Evolutionary conservation across 2,888 invertebrate genomes (phyloP).

Genomic region (Dicranocentrus wangi): DNA sequence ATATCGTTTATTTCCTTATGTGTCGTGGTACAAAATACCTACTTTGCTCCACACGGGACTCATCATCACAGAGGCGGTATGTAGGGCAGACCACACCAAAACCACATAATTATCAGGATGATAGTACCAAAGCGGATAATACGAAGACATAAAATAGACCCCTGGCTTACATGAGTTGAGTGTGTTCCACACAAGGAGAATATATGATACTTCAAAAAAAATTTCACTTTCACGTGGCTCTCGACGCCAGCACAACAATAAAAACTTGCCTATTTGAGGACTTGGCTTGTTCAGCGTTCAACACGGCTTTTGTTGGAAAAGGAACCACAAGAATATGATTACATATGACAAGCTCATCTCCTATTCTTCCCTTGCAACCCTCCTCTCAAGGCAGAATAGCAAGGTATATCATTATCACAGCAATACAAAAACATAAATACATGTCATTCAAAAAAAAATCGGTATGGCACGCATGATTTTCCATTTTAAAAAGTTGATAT

Average conservation of each 20-base stretch:
- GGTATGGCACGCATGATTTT: too few relatives aligned
- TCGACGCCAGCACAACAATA: neutral
- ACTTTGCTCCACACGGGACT: neutral
- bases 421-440: too few relatives aligned
- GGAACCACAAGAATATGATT: too few relatives aligned
- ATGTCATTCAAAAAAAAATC: too few relatives aligned
- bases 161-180: conserved; percentile 5
- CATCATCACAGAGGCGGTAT: neutral
- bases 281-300: too few relatives aligned
- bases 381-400: conserved; percentile 9
- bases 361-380: conserved; percentile 1
- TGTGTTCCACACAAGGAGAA: too few relatives aligned
- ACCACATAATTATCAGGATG: conserved; percentile 21
- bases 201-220: neutral
- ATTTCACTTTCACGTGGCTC: conserved; percentile 20
- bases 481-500: neutral
- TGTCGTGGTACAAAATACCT: neutral
- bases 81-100: conserved; percentile 37
- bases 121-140: neutral
- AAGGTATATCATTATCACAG: neutral
- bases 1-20: conserved; percentile 33
- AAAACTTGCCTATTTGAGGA: neutral
- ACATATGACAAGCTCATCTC: too few relatives aligned
- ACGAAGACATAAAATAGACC: neutral
- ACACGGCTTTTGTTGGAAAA: too few relatives aligned